Percentiles rank a stretch among this genome's conserved stretches.
These are phyloP conservation scores for Chlorospingus flavigularis DNA, from an alignment of 2,797 vertebrate genomes.

Conservation along the genomic window DNA sequence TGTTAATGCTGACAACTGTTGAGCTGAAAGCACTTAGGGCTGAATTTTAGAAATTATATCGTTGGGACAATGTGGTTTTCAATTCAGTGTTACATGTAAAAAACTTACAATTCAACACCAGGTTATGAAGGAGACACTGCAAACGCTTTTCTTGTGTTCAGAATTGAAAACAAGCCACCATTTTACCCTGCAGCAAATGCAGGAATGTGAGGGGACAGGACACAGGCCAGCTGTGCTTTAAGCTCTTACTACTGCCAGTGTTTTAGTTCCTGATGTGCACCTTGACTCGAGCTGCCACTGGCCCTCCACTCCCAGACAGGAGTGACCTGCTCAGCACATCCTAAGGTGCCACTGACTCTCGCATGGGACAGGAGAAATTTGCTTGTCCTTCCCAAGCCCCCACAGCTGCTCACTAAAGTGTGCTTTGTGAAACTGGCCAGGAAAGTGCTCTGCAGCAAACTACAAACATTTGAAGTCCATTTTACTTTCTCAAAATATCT, in stretches of 20 bases:
- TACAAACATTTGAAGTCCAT: not conserved
- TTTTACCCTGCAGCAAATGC: not conserved
- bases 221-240: not conserved
- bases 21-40: not conserved
- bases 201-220: not conserved
- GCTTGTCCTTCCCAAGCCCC: not conserved
- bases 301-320: rapidly evolving
- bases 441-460: not conserved
- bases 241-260: no score
- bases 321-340: not conserved
- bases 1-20: not conserved
- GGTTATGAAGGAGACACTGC: not conserved
- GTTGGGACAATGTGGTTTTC: not conserved
- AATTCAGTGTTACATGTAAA: not conserved
- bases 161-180: not conserved
- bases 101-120: not conserved
- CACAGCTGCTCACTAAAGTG: not conserved
- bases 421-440: rapidly evolving
- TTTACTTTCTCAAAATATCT: not conserved
- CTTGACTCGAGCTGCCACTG: not conserved
- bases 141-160: not conserved
- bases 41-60: not conserved
- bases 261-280: not conserved
- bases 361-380: not conserved
- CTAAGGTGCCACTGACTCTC: not conserved